phyloP scores from a whole-genome alignment of 2,888 invertebrate genomes.

The Bimastos eiseni region DNA sequence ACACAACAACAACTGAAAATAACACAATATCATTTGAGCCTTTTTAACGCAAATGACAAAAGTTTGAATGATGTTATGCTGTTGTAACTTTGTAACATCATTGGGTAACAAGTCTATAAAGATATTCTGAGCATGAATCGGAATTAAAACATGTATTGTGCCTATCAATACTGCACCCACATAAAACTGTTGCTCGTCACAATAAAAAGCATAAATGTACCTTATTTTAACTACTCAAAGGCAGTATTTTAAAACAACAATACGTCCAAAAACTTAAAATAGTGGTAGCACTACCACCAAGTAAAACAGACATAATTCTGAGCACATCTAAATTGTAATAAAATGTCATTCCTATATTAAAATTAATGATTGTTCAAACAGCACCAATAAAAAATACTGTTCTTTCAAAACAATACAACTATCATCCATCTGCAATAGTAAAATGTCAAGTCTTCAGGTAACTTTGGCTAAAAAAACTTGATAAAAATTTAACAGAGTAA shows the following conservation, averaged over 20 bases:
- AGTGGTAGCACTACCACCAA: slow-evolving; percentile 1
- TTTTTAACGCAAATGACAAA: background rate
- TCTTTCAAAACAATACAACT: background rate
- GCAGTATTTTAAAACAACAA: background rate
- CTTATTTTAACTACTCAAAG: background rate
- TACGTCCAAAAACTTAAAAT: background rate
- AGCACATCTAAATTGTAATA: background rate
- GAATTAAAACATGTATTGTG: background rate
- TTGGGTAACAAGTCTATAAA: background rate
- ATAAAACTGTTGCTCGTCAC: background rate
- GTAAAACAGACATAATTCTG: background rate
- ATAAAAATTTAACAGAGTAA: background rate
- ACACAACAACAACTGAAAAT: background rate
- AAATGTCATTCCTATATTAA: background rate
- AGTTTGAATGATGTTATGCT: background rate
- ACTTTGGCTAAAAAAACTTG: background rate
- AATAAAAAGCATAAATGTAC: background rate
- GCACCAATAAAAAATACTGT: background rate
- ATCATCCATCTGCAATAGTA: background rate
- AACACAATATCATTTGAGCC: background rate
- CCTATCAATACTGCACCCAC: background rate
- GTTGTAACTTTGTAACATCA: background rate
- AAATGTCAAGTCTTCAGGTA: background rate
- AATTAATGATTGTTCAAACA: background rate
- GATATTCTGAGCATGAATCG: background rate